Evolutionary conservation across 2,888 invertebrate species (phyloP).

Genomic region (Oconnorella tubifera): DNA sequence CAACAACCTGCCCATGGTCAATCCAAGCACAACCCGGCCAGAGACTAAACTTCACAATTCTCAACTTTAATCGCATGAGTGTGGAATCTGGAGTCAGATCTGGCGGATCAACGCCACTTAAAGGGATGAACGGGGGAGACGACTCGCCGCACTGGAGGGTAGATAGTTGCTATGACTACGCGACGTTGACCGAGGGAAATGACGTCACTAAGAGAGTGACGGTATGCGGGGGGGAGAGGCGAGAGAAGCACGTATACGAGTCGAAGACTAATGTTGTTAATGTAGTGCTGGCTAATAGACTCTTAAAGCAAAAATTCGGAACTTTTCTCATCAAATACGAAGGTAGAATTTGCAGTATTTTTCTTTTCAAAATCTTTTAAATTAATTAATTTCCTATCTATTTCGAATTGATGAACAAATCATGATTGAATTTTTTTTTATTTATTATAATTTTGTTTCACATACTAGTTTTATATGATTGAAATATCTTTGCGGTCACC

Average conservation of each 20-base stretch:
- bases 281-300: neutral
- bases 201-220: neutral
- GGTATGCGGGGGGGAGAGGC: constrained; percentile 3
- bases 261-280: neutral
- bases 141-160: neutral
- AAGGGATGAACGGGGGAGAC: no score
- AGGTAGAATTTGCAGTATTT: neutral
- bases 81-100: no score
- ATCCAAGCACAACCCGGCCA: neutral
- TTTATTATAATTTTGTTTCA: no score
- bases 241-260: neutral
- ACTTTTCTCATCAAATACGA: constrained; percentile 6
- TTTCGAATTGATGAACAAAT: no score
- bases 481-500: no score
- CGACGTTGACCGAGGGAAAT: neutral
- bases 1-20: neutral
- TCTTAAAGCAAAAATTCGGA: neutral
- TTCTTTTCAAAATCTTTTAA: no score
- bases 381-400: no score
- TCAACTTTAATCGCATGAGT: constrained; percentile 1
- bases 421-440: no score
- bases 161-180: neutral
- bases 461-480: no score
- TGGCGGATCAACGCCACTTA: no score
- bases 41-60: neutral